Evolutionary conservation across 1,140 invertebrate genomes (phyloP).

Genomic region (Agraylea sexmaculata): DNA sequence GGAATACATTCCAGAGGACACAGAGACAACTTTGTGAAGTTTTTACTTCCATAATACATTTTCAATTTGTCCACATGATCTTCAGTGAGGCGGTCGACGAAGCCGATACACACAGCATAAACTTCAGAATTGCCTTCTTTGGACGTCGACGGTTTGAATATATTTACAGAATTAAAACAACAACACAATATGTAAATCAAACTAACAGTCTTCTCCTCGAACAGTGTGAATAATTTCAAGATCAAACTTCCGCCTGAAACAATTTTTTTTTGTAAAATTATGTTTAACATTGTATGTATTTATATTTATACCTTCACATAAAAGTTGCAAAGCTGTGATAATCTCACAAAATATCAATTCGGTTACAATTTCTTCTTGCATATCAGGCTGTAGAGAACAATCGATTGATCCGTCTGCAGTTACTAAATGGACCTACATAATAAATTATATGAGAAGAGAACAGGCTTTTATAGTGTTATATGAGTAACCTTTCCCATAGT

Average conservation of each 20-base stretch:
- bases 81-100: constrained; percentile 37
- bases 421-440: constrained; percentile 46
- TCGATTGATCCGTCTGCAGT: constrained; percentile 92
- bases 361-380: constrained; percentile 71
- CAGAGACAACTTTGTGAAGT: constrained; percentile 39
- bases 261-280: constrained; percentile 3
- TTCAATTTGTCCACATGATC: constrained; percentile 35
- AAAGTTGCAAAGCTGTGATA: constrained; percentile 55
- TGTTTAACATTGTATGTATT: background rate
- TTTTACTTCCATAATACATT: constrained; percentile 37
- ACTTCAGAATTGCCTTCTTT: constrained; percentile 91
- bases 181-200: constrained; percentile 71
- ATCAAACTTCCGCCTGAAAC: constrained; percentile 64
- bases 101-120: constrained; percentile 71
- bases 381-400: constrained; percentile 68
- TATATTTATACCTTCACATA: constrained; percentile 41
- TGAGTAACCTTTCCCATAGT: constrained; percentile 27
- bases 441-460: constrained; percentile 1
- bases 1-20: constrained; percentile 53
- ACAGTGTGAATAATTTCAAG: constrained; percentile 89
- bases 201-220: constrained; percentile 68
- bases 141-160: constrained; percentile 83
- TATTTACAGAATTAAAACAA: constrained; percentile 55
- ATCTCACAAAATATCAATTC: constrained; percentile 74
- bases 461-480: background rate